Conservation (phyloP, 2,888 invertebrate species). For the Drosophila imparisetae region DNA sequence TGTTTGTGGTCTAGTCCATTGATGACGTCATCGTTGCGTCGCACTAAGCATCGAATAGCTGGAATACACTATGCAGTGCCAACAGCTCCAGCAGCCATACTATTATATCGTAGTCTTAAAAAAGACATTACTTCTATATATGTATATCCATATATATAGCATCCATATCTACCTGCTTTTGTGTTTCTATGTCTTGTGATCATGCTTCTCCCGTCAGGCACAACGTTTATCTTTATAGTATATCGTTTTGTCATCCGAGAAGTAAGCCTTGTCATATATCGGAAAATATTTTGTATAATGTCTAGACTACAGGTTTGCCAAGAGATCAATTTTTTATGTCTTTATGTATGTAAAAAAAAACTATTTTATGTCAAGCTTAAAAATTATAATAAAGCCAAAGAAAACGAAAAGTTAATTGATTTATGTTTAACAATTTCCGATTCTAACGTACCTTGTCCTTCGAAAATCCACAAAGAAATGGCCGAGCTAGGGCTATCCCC, state of each 20-base stretch:
- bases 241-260: constrained; percentile 3
- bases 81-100: constrained; percentile 49
- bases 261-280: constrained; percentile 5
- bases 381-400: constrained; percentile 67
- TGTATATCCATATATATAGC: not conserved
- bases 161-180: constrained; percentile 25
- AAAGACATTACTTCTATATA: constrained; percentile 62
- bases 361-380: constrained; percentile 62
- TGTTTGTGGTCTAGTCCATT: constrained; percentile 37
- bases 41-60: constrained; percentile 67
- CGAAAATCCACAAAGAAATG: not conserved
- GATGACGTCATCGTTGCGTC: constrained; percentile 46
- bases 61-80: constrained; percentile 13
- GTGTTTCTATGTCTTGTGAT: constrained; percentile 16
- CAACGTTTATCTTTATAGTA: not conserved
- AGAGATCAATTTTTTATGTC: constrained; percentile 9
- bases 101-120: constrained; percentile 52
- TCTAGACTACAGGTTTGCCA: not conserved
- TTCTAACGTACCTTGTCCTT: not conserved
- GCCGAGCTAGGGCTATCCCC: not conserved
- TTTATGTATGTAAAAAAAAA: constrained; percentile 25
- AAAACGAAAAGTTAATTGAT: constrained; percentile 26
- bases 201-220: not conserved
- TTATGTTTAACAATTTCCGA: not conserved
- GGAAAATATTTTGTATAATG: constrained; percentile 14